Percentiles rank a stretch among this genome's conserved stretches.
Evolutionary conservation across 2,888 invertebrate genomes (phyloP).

Genomic region (Zonitis immaculata): DNA sequence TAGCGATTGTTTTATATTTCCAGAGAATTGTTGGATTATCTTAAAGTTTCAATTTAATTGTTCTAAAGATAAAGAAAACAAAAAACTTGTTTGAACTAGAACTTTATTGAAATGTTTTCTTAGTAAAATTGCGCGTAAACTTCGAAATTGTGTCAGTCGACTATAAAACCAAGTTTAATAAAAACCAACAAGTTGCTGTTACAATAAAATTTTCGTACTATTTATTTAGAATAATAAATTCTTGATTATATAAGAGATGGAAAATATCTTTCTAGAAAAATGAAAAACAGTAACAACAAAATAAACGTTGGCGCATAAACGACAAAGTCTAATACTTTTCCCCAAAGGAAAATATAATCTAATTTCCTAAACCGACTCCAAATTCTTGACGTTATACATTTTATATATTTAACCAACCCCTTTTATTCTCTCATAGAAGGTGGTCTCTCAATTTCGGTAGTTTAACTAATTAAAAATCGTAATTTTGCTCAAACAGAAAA

Average conservation of each 20-base stretch:
- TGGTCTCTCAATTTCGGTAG: not conserved
- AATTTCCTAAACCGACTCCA: slow-evolving; percentile 39
- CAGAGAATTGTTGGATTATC: too few species aligned
- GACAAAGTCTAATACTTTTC: slow-evolving; percentile 36
- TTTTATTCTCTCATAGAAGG: not conserved
- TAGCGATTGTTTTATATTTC: too few species aligned
- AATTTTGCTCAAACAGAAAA: too few species aligned
- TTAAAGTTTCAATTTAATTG: not conserved
- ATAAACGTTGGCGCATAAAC: slow-evolving; percentile 34
- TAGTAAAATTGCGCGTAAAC: slow-evolving; percentile 12
- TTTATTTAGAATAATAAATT: slow-evolving; percentile 16
- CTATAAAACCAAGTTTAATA: slow-evolving; percentile 5
- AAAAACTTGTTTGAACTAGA: not conserved
- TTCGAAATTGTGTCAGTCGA: slow-evolving; percentile 4
- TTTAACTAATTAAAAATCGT: not conserved
- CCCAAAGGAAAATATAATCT: slow-evolving; percentile 37
- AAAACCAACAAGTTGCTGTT: slow-evolving; percentile 15
- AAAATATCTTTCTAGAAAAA: not conserved
- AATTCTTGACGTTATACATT: slow-evolving; percentile 37
- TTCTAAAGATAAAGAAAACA: not conserved
- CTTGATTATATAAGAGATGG: too few species aligned
- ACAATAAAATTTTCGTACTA: slow-evolving; percentile 9
- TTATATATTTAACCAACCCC: slow-evolving; percentile 18
- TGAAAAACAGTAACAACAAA: slow-evolving; percentile 23
- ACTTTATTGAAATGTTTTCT: slow-evolving; percentile 11